A percentile compares a stretch with the other conserved stretches of the same genome.
Conservation (phyloP, 2,797 vertebrate species). For the Brachyalestes nurse region DNA sequence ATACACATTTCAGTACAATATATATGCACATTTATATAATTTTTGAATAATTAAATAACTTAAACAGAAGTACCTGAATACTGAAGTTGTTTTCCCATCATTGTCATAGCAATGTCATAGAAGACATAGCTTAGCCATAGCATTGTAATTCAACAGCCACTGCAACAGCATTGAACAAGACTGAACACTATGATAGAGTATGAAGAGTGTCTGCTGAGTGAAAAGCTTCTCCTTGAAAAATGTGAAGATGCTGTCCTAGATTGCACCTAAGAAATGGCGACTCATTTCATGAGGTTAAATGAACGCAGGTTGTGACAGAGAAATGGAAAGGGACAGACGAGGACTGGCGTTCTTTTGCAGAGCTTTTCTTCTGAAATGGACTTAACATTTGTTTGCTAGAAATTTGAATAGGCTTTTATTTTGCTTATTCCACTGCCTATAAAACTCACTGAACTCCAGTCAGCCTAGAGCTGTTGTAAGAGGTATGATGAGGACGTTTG, state of each 20-base stretch:
- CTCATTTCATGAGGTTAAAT: not conserved
- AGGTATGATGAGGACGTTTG: constrained; percentile 26
- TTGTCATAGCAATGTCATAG: no score
- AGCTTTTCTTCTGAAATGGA: not conserved
- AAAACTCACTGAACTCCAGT: constrained; percentile 11
- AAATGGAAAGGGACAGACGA: not conserved
- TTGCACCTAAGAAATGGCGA: not conserved
- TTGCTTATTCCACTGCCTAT: not conserved
- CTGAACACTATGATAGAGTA: no score
- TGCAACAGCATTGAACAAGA: no score
- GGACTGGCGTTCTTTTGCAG: not conserved
- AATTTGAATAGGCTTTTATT: constrained; percentile 29
- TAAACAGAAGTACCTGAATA: no score
- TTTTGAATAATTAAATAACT: no score
- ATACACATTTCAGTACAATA: no score
- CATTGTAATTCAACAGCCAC: no score
- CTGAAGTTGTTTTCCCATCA: no score
- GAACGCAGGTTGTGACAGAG: not conserved
- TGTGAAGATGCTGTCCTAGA: not conserved
- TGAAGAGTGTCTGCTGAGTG: no score
- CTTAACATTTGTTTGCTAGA: not conserved
- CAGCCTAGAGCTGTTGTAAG: not conserved
- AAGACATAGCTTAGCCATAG: no score
- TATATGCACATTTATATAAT: no score
- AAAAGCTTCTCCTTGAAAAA: not conserved